Evolutionary conservation across 37 sponge, comb jelly and placozoan species (phyloP).

Genomic region (Geodia barretti): DNA sequence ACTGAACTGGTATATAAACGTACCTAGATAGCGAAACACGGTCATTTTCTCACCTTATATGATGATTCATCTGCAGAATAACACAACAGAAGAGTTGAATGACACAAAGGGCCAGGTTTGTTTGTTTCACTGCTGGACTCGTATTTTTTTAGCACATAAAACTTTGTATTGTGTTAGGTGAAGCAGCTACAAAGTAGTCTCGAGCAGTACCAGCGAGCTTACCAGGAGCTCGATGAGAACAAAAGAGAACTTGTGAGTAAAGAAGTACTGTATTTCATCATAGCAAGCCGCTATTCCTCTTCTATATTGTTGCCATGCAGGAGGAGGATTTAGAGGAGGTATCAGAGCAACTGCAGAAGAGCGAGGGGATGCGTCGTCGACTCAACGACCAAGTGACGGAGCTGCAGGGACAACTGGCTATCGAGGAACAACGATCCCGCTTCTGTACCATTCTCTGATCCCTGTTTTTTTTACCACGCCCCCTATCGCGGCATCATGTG

Average conservation of each 20-base stretch:
- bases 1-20: constrained; percentile 34
- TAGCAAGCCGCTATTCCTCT: not conserved
- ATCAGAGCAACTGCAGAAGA: constrained; percentile 64
- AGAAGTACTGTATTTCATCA: not conserved
- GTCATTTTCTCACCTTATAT: too few species aligned
- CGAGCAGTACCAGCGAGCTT: constrained; percentile 62
- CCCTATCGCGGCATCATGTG: too few species aligned
- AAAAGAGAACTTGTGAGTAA: constrained; percentile 50
- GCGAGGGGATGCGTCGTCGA: constrained; percentile 78
- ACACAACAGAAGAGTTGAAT: constrained; percentile 7
- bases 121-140: too few species aligned
- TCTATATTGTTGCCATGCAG: not conserved
- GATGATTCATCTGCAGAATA: constrained; percentile 20
- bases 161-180: constrained; percentile 16
- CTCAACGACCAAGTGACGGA: constrained; percentile 87
- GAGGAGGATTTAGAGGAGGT: constrained; percentile 32
- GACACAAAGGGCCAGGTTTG: constrained; percentile 31
- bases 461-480: not conserved
- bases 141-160: not conserved
- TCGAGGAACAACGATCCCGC: constrained; percentile 81
- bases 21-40: not conserved
- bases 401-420: constrained; percentile 84
- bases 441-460: constrained; percentile 51
- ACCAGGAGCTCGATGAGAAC: constrained; percentile 47
- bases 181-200: constrained; percentile 55